Evolutionary conservation across 1,140 invertebrate genomes (phyloP).

Genomic region (Protaetia brevitarsis): DNA sequence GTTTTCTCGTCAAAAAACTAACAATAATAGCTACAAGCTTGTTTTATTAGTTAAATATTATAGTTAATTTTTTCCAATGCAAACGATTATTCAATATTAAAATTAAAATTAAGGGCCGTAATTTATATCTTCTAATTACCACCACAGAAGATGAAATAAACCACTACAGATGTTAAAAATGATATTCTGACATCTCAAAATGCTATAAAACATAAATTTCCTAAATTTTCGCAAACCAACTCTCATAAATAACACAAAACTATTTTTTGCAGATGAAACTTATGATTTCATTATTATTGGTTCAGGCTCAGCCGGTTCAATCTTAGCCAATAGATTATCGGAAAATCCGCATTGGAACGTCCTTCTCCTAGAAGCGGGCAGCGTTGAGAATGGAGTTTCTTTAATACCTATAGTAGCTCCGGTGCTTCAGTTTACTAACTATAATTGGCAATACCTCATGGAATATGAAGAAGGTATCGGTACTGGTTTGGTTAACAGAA

Average conservation of each 20-base stretch:
- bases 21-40: too few relatives aligned
- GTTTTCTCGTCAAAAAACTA: too few relatives aligned
- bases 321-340: constrained; percentile 66
- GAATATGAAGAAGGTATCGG: constrained; percentile 59
- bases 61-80: too few relatives aligned
- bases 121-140: too few relatives aligned
- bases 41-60: too few relatives aligned
- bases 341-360: constrained; percentile 67
- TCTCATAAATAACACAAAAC: too few relatives aligned
- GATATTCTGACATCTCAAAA: too few relatives aligned
- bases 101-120: too few relatives aligned
- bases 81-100: too few relatives aligned
- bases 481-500: constrained; percentile 54
- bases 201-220: background rate
- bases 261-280: constrained; percentile 34
- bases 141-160: too few relatives aligned
- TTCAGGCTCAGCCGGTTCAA: constrained; percentile 55
- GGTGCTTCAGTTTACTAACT: constrained; percentile 65
- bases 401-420: constrained; percentile 71
- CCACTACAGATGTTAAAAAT: too few relatives aligned
- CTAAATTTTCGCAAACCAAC: background rate
- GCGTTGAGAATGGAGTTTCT: constrained; percentile 64
- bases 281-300: constrained; percentile 47
- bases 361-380: constrained; percentile 68
- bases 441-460: constrained; percentile 77